Evolutionary conservation across 2,797 vertebrate genomes (phyloP), one percentile per base, ranked within the genome.

Genomic region (Bovichtus diacanthus): DNA sequence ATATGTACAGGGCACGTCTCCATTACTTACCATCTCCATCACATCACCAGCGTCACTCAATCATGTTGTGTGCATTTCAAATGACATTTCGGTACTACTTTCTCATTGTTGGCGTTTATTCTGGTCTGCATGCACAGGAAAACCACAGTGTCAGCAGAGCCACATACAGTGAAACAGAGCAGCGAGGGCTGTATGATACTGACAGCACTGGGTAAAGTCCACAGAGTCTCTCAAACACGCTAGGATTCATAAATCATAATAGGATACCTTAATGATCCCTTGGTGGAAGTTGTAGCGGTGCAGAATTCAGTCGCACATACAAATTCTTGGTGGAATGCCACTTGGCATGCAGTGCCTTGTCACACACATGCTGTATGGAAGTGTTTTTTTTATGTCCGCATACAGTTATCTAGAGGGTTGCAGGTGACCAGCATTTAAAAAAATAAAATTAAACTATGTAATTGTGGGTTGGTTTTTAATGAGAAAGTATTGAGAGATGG

Each of bases 141-240:
- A 85, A 78, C 82, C 74, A 81, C 76, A 76, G 11, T 2, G 13
- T 55, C 50, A 70, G 62, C 68, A 75, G 10, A 53, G 49, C 41
- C n/a, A 7, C 2, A 1, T 10, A 11, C 21, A 72, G 53, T 10
- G 60, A 8, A 56, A 44, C 51, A 21, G 13, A 38, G 34, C 59
- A 44, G 44, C 23, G 21, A 41, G 15, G 7, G 25, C 0, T 59
- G 16, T 15, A 11, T 25, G 15, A 27, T 53, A 53, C 61, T 19
- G 25, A 54, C 39, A 67, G 27, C 12, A 1, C 15, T 11, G 65
- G 59, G 55, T 62, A 60, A 80, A 76, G 67, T 78, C 78, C 27
- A 3, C n/a, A 39, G 27, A 60, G 53, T 15, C 53, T 19, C 0
- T 60, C 21, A 38, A 46, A 46, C 36, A 54, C 3, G 43, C n/a